Evolutionary conservation across 2,797 vertebrate genomes (phyloP).

Genomic region (Peromyscus attwateri): DNA sequence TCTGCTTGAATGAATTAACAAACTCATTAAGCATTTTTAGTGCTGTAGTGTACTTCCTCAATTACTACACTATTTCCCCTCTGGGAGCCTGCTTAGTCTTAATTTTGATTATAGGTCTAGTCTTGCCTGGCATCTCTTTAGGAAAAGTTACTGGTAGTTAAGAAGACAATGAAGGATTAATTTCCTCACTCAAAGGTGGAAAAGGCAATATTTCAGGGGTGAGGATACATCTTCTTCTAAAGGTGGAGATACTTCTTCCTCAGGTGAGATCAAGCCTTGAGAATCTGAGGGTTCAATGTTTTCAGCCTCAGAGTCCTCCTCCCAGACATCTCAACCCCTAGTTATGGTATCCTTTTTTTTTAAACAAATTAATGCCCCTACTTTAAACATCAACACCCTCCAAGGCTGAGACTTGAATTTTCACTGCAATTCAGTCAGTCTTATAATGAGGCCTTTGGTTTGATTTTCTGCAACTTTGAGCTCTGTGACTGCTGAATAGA

Average conservation of each 20-base stretch:
- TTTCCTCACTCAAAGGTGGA: background rate
- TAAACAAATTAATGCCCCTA: no score
- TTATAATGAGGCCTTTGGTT: background rate
- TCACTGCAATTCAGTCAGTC: no score
- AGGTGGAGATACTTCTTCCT: background rate
- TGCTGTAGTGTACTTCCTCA: background rate
- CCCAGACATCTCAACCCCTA: no score
- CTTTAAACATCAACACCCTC: background rate
- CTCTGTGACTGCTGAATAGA: background rate
- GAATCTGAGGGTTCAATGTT: background rate
- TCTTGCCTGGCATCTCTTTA: background rate
- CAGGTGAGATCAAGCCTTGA: background rate
- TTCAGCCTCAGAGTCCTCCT: background rate
- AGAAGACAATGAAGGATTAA: background rate
- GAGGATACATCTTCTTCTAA: background rate
- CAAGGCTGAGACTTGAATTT: background rate
- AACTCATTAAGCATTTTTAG: background rate
- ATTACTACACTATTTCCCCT: background rate
- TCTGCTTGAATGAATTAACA: background rate
- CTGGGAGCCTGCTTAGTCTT: background rate
- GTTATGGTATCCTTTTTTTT: background rate
- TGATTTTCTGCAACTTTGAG: no score
- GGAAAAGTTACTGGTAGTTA: background rate
- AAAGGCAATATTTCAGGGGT: background rate
- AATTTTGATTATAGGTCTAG: background rate